Evolutionary conservation across 2,797 vertebrate genomes (phyloP).

Genomic region (Malurus splendens): DNA sequence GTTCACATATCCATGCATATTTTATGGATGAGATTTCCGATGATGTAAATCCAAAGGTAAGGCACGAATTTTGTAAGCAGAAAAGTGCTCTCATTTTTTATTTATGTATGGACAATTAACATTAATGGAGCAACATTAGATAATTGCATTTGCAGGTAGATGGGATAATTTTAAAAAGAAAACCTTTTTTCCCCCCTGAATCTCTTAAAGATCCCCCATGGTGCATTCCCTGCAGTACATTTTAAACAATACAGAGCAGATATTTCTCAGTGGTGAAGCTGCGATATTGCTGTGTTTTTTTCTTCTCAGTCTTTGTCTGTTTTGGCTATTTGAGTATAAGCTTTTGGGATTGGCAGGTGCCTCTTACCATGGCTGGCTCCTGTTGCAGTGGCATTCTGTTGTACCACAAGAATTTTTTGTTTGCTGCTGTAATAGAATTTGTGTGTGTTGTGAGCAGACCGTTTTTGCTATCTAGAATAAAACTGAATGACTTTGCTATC

Average conservation of each 20-base stretch:
- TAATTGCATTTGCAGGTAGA: neutral
- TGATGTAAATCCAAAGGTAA: neutral
- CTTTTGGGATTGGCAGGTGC: neutral
- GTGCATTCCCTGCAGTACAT: neutral
- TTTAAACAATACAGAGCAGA: neutral
- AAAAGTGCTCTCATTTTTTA: neutral
- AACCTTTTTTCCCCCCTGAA: rapidly evolving
- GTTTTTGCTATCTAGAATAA: neutral
- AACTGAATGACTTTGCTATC: neutral
- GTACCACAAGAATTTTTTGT: neutral
- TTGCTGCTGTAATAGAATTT: neutral
- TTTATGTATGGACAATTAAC: neutral
- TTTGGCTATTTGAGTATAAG: neutral
- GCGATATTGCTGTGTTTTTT: rapidly evolving
- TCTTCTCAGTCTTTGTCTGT: neutral
- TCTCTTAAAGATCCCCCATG: neutral
- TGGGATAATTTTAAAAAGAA: neutral
- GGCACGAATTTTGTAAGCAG: neutral
- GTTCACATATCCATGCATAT: neutral
- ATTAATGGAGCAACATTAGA: neutral
- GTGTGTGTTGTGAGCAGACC: neutral
- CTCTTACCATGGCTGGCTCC: neutral
- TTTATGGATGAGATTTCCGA: neutral
- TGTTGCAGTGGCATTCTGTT: neutral
- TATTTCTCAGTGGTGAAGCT: neutral